These are phyloP conservation scores for Perognathus longimembris DNA, from an alignment of 2,113 vertebrate genomes.

Conservation along the genomic window DNA sequence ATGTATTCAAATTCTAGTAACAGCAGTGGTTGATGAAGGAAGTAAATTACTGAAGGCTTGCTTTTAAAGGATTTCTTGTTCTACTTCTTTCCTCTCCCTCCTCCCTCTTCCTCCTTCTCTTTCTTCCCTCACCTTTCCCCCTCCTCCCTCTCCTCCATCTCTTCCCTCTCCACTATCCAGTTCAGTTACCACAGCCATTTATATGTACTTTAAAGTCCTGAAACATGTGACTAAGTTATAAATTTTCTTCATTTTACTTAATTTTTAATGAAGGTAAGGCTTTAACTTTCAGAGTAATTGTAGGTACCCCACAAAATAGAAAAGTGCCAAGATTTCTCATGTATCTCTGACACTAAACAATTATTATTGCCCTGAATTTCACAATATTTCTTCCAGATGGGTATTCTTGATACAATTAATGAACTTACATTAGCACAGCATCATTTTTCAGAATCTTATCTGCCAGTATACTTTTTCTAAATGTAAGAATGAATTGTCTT, in stretches of 20 bases:
- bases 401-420: not conserved
- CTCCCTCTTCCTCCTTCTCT: not conserved
- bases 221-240: not conserved
- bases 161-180: not conserved
- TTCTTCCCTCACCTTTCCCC: too few relatives aligned
- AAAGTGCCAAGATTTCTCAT: not conserved
- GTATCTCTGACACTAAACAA: too few relatives aligned
- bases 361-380: too few relatives aligned
- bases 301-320: not conserved
- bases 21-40: not conserved
- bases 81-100: not conserved
- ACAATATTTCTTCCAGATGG: too few relatives aligned
- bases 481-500: not conserved
- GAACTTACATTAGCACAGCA: not conserved
- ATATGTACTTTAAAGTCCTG: not conserved
- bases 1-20: not conserved
- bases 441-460: not conserved
- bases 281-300: not conserved
- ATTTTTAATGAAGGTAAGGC: not conserved
- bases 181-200: not conserved
- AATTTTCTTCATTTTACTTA: slow-evolving; percentile 7
- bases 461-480: not conserved
- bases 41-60: not conserved
- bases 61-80: too few relatives aligned
- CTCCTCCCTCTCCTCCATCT: too few relatives aligned